A percentile compares a stretch with the other conserved stretches of the same genome.
These are phyloP conservation scores for Lemur catta DNA, from an alignment of 2,797 vertebrate genomes.

Conservation along the genomic window DNA sequence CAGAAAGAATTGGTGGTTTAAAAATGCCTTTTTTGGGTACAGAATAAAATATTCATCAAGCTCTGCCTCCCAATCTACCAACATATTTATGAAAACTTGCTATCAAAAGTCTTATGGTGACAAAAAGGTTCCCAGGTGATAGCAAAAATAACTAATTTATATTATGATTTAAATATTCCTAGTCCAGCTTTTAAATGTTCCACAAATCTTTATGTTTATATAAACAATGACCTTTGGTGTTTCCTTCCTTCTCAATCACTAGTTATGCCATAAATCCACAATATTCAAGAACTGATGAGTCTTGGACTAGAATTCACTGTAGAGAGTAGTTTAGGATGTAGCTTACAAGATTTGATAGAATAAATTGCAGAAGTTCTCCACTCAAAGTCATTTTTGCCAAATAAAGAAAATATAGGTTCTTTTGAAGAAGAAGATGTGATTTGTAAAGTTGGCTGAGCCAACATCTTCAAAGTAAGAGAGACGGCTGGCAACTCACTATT, in stretches of 20 bases:
- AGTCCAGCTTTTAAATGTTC: neutral
- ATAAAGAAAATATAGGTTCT: constrained; percentile 18
- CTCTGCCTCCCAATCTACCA: neutral
- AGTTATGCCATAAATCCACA: neutral
- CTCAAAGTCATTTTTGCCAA: neutral
- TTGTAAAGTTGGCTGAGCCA: neutral
- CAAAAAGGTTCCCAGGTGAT: neutral
- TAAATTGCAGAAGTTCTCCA: neutral
- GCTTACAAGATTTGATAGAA: neutral
- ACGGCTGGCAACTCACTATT: neutral
- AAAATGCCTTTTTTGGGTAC: constrained; percentile 34
- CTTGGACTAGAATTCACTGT: neutral
- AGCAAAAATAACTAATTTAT: neutral
- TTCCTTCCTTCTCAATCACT: neutral
- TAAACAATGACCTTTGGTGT: neutral
- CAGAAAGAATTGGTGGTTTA: constrained; percentile 46
- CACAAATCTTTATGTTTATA: neutral
- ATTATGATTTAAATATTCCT: neutral
- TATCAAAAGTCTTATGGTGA: neutral
- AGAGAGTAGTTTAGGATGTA: neutral
- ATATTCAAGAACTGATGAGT: neutral
- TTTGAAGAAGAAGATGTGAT: constrained; percentile 9
- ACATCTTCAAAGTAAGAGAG: constrained; percentile 4
- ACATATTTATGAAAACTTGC: constrained; percentile 44
- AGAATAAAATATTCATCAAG: constrained; percentile 73